These are phyloP conservation scores for Diplodus sargus DNA, from an alignment of 2,797 vertebrate species.

Conservation along the genomic window DNA sequence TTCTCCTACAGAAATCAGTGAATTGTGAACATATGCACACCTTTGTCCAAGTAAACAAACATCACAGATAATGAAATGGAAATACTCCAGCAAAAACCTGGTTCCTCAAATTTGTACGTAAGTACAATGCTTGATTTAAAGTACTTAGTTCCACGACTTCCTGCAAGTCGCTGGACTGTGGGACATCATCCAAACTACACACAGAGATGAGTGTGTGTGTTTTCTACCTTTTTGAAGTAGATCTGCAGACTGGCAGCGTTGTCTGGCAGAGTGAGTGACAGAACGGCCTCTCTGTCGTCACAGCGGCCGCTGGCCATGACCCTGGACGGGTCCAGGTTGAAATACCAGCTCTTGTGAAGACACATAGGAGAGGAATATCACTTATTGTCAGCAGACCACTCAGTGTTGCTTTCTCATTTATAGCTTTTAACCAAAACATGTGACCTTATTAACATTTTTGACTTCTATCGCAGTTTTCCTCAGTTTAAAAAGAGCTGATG, in stretches of 20 bases:
- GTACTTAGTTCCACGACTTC: neutral
- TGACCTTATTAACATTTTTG: neutral
- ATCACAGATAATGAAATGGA: neutral
- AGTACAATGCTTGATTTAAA: neutral
- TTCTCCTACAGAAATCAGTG: constrained; percentile 65
- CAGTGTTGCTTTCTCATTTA: neutral
- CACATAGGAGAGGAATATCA: constrained; percentile 51
- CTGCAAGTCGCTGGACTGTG: neutral
- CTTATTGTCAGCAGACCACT: neutral
- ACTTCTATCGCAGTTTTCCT: too few relatives aligned
- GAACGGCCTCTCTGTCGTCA: constrained; percentile 56
- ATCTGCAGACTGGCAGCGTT: constrained; percentile 84
- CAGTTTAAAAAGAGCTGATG: constrained; percentile 3
- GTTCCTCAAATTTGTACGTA: neutral
- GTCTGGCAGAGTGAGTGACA: constrained; percentile 83
- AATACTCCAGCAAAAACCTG: neutral
- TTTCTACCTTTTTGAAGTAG: constrained; percentile 87
- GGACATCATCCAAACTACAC: neutral
- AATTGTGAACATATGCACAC: neutral
- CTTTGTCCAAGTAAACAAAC: neutral
- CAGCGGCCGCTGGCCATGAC: constrained; percentile 84
- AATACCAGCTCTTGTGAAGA: constrained; percentile 78
- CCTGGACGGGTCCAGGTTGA: constrained; percentile 83
- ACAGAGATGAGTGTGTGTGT: neutral
- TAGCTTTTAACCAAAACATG: neutral